phyloP scores from a whole-genome alignment of 2,888 invertebrate genomes.

The Caenorhabditis sp. region DNA sequence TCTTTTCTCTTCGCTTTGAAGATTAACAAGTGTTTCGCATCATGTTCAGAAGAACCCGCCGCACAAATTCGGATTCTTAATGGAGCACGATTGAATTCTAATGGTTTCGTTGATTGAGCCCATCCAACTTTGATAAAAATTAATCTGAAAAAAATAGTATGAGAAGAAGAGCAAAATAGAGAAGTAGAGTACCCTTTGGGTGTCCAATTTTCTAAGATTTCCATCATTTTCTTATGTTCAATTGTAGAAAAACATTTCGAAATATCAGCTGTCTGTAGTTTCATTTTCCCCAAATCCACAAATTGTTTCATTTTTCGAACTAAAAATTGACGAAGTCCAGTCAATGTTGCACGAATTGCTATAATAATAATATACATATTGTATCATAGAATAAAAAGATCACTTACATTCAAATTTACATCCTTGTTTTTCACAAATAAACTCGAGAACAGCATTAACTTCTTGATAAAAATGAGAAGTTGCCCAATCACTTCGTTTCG shows the following conservation, averaged over 20 bases:
- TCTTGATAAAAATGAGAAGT: background rate
- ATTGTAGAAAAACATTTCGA: background rate
- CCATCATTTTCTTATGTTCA: background rate
- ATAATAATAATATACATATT: background rate
- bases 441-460: background rate
- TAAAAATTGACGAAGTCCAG: background rate
- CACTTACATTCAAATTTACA: background rate
- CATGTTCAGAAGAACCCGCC: background rate
- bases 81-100: background rate
- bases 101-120: background rate
- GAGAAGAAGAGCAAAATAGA: no score
- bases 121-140: background rate
- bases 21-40: background rate
- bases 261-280: background rate
- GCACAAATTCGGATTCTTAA: background rate
- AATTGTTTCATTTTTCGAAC: background rate
- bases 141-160: background rate
- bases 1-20: background rate
- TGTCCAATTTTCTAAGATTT: background rate
- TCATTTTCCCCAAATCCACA: background rate
- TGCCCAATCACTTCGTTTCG: background rate
- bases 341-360: no score
- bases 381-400: background rate
- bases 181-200: background rate
- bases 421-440: background rate